Evolutionary conservation across 2,888 invertebrate genomes (phyloP).

Genomic region (Anoncus sp.): DNA sequence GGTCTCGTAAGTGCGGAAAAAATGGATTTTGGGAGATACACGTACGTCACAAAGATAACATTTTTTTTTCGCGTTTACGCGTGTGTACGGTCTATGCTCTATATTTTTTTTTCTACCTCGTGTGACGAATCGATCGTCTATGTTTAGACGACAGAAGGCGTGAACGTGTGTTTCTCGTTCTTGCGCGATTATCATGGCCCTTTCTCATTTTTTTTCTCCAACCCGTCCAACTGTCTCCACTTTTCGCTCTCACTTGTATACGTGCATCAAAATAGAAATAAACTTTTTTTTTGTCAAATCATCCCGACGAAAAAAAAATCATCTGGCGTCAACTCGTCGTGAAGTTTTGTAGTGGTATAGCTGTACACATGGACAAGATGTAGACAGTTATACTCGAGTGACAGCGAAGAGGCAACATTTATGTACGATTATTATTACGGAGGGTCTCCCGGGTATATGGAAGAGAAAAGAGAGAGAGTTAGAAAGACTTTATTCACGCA

Average conservation of each 20-base stretch:
- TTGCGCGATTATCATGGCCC: background rate
- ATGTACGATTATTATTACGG: slow-evolving; percentile 47
- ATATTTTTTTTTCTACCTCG: too few species aligned
- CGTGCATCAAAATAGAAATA: too few species aligned
- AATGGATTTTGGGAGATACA: too few species aligned
- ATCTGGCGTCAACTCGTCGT: slow-evolving; percentile 10
- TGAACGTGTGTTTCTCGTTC: background rate
- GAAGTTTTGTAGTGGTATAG: background rate
- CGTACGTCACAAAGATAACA: too few species aligned
- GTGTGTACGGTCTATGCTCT: too few species aligned
- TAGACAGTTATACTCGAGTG: slow-evolving; percentile 52
- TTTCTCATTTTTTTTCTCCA: background rate
- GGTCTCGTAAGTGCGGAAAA: too few species aligned
- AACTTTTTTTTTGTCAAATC: slow-evolving; percentile 16
- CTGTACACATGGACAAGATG: slow-evolving; percentile 35
- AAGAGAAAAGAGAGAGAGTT: slow-evolving; percentile 7
- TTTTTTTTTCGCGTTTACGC: too few species aligned
- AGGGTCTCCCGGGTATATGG: background rate
- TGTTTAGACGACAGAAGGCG: background rate
- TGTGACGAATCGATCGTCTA: slow-evolving; percentile 19
- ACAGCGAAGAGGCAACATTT: slow-evolving; percentile 44
- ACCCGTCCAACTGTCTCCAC: too few species aligned
- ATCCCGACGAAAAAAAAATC: background rate
- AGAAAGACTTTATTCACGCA: slow-evolving; percentile 56
- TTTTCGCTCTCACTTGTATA: too few species aligned